Percentiles rank a stretch among this genome's conserved stretches.
These are phyloP conservation scores for Phortica magna DNA, from an alignment of 2,888 invertebrate species.

Conservation along the genomic window DNA sequence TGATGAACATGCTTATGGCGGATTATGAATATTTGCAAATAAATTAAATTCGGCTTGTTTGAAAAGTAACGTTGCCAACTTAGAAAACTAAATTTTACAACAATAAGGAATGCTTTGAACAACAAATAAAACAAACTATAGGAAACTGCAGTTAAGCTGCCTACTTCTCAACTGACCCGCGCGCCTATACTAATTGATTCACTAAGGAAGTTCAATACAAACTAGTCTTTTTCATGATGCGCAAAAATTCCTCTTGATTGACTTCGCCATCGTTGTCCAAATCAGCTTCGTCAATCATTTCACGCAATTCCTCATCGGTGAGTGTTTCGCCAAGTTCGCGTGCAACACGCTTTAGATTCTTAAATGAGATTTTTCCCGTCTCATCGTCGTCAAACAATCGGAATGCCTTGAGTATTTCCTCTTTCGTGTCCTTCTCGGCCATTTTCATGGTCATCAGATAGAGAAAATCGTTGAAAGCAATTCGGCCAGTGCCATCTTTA, in stretches of 20 bases:
- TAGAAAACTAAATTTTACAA: no score
- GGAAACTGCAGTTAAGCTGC: no score
- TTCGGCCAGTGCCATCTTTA: slow-evolving; percentile 89
- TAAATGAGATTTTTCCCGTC: slow-evolving; percentile 96
- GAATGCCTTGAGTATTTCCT: slow-evolving; percentile 98
- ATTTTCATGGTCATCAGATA: slow-evolving; percentile 94
- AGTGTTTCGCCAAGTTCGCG: slow-evolving; percentile 96
- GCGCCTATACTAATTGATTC: no score
- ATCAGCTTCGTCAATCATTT: slow-evolving; percentile 99
- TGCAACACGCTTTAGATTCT: slow-evolving; percentile 96
- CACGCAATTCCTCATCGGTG: slow-evolving; percentile 97
- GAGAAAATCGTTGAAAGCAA: slow-evolving; percentile 93
- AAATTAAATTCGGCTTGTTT: no score
- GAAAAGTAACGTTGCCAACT: no score
- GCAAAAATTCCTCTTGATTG: slow-evolving; percentile 95
- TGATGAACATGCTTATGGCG: no score
- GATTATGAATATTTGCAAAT: no score
- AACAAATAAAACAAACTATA: no score
- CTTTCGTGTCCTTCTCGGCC: slow-evolving; percentile 96
- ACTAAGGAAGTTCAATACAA: slow-evolving; percentile 82
- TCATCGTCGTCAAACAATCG: slow-evolving; percentile 97
- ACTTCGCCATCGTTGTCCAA: slow-evolving; percentile 97
- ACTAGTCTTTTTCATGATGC: slow-evolving; percentile 98
- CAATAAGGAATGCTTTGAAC: no score
- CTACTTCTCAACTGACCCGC: no score